A percentile compares a stretch with the other conserved stretches of the same genome.
Evolutionary conservation across 2,113 vertebrate species (phyloP).

Genomic region (Scatophagus argus): DNA sequence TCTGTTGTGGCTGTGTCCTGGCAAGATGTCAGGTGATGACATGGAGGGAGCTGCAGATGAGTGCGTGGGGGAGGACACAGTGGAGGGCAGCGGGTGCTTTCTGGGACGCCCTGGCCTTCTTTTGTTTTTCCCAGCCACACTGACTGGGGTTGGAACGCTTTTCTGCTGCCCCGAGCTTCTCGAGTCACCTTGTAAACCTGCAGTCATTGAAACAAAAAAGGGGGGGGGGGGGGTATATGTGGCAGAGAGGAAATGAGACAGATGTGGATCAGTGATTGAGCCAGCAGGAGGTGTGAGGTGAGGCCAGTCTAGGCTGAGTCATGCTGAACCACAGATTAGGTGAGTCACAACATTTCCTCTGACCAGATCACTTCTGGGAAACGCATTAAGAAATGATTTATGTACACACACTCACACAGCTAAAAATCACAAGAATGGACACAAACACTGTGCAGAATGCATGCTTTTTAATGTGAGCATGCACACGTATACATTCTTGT

Average conservation of each 20-base stretch:
- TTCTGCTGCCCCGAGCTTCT: constrained; percentile 70
- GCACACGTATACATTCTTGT: constrained; percentile 35
- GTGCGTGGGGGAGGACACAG: constrained; percentile 45
- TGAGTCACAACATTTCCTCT: constrained; percentile 82
- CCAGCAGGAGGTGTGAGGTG: constrained; percentile 77
- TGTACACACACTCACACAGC: constrained; percentile 26
- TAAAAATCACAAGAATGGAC: constrained; percentile 38
- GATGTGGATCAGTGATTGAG: constrained; percentile 79
- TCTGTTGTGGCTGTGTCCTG: constrained; percentile 54
- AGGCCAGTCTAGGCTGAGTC: constrained; percentile 77
- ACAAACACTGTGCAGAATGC: constrained; percentile 31
- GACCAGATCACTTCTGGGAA: constrained; percentile 79
- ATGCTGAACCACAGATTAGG: constrained; percentile 76
- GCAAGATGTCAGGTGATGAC: constrained; percentile 58
- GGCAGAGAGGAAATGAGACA: constrained; percentile 73
- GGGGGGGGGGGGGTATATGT: constrained; percentile 30
- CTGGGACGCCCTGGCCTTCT: constrained; percentile 92
- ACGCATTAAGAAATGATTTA: constrained; percentile 75
- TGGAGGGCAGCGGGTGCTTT: constrained; percentile 86
- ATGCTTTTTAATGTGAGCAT: constrained; percentile 18
- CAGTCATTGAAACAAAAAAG: constrained; percentile 46
- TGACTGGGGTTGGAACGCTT: constrained; percentile 74
- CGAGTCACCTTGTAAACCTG: constrained; percentile 80
- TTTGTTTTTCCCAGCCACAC: constrained; percentile 85
- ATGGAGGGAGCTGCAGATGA: constrained; percentile 45